Evolutionary conservation across 2,113 vertebrate species (phyloP).

Genomic region (Microcebus ravelobensis): DNA sequence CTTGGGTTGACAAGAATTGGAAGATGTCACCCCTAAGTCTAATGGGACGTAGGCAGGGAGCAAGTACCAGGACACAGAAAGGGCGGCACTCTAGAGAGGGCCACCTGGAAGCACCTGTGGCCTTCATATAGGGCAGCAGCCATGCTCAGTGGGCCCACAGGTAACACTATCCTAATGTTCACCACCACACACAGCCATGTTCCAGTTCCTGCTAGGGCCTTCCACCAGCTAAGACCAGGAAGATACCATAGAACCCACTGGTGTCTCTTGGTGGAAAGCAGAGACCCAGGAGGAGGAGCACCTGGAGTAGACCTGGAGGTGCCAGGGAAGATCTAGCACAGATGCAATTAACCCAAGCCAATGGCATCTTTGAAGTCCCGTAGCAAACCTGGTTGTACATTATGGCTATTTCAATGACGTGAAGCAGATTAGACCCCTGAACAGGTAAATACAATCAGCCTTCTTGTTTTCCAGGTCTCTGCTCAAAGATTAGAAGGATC

Average conservation of each 20-base stretch:
- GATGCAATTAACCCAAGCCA: not conserved
- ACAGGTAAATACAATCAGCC: not conserved
- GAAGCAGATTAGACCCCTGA: too few relatives aligned
- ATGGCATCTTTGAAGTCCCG: accelerated
- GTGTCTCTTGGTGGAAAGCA: not conserved
- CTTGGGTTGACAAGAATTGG: not conserved
- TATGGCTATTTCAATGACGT: accelerated
- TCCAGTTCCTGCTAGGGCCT: not conserved
- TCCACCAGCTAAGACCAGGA: not conserved
- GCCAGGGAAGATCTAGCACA: not conserved
- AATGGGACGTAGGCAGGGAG: not conserved
- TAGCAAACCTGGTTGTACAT: not conserved
- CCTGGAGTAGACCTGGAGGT: not conserved
- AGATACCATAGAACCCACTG: not conserved
- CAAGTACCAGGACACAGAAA: not conserved
- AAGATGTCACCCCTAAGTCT: not conserved
- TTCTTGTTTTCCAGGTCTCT: not conserved
- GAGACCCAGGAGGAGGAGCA: not conserved
- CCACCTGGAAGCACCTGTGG: too few relatives aligned
- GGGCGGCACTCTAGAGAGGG: not conserved
- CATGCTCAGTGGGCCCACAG: not conserved
- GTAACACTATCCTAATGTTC: not conserved
- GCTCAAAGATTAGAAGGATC: not conserved
- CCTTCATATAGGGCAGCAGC: not conserved
- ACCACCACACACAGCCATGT: not conserved